phyloP scores from a whole-genome alignment of 2,797 vertebrate species.

The Clarias platycephalus region DNA sequence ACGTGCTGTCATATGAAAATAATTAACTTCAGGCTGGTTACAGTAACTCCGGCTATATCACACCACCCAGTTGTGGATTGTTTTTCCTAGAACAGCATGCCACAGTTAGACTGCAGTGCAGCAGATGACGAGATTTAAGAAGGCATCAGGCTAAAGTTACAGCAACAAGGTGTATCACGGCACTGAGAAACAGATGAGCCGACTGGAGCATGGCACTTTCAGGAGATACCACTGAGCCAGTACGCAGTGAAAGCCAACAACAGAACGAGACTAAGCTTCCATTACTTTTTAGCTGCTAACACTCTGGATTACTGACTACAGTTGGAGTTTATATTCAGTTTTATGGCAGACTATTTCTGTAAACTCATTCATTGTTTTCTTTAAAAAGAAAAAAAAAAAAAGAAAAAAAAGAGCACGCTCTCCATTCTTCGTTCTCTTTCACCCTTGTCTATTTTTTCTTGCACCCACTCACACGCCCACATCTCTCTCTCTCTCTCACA shows the following conservation, averaged over 20 bases:
- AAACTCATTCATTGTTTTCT: conserved; percentile 11
- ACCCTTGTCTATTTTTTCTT: not conserved
- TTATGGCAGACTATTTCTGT: not conserved
- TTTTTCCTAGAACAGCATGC: not conserved
- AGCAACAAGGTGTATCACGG: not conserved
- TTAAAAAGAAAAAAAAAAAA: not conserved
- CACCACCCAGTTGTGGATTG: not conserved
- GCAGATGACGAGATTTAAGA: not conserved
- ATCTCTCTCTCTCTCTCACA: conserved; percentile 1
- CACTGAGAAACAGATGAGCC: not conserved
- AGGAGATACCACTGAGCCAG: not conserved
- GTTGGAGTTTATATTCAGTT: not conserved
- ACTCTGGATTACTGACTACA: not conserved
- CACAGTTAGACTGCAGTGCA: not conserved
- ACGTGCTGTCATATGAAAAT: not conserved
- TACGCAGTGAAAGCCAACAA: not conserved
- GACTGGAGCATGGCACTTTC: not conserved
- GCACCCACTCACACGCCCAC: not conserved
- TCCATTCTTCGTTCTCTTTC: not conserved
- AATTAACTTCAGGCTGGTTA: not conserved
- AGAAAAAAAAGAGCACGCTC: not conserved
- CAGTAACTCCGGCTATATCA: not conserved
- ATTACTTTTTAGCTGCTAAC: not conserved
- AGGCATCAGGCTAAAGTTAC: not conserved
- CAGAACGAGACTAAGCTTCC: too few species aligned